Base-by-base conservation (phyloP, 2,113 vertebrate genomes). In the Menidia beryllina region DNA sequence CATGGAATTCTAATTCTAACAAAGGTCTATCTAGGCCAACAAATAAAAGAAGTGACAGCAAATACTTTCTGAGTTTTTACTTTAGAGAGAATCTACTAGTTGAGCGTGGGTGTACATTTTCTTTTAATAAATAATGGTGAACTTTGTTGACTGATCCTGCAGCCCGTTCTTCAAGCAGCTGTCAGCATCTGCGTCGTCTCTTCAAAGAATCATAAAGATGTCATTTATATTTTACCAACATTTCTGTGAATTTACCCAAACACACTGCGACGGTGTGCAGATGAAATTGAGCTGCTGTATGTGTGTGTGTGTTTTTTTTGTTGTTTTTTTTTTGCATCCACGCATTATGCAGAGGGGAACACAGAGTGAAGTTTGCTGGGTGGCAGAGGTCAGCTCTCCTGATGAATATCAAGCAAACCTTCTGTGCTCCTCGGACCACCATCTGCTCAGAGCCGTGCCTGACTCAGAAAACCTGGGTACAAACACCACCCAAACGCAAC, bases 381-480 rank as follows among this genome's bases (percentile, higher is more conserved):
- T 48, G 69, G 70, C 57, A 55, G 81, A 86, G 83, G 72, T 89
- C 85, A 73, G 74, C 23, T 65, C 75, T 57, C 65, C 84, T 91
- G 82, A 89, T 93, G 91, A 92, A 93, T 93, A 93, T 93, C 89
- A 89, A 92, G 69, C 55, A 25, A 57, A 76, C 82, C 83, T 82
- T 62, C 74, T 88, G 83, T 83, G 70, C 73, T 75, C 52, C 68
- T 86, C 75, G 61, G 84, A 84, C 83, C 82, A 72, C 92, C 93
- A 94, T 93, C 93, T 94, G 93, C 83, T 81, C 48, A 1, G 67
- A 68, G 79, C 82, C 73, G 72, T 57, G 71, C 75, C 76, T 79
- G 79, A 88, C 82, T 91, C 87, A 78, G 58, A 79, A 51, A 34
- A 56, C 75, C 50, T 23, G 67, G 47, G 82, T 76, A 86, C 84